Conservation (phyloP, 2,888 invertebrate genomes). For the Orchesellides sinensis region DNA sequence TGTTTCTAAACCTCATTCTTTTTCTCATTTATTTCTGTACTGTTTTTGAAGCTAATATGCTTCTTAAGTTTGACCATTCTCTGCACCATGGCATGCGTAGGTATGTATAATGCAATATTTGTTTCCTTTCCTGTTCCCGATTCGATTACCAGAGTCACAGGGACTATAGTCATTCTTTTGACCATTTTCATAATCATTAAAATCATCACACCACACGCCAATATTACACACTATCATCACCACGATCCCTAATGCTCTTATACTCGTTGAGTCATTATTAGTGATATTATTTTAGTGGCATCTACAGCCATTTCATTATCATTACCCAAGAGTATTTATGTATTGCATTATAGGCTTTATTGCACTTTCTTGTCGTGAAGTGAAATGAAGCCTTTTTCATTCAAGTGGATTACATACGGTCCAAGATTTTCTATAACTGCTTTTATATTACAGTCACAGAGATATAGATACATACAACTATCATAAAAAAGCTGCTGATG, state of each 20-base stretch:
- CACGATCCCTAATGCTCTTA: neutral
- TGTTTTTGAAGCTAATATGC: no score
- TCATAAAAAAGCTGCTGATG: no score
- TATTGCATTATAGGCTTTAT: neutral
- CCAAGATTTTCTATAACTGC: no score
- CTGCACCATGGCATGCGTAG: no score
- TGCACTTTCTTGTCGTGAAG: neutral
- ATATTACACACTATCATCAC: neutral
- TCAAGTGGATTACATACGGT: conserved; percentile 31
- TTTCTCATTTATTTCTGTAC: no score
- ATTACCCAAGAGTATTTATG: conserved; percentile 9
- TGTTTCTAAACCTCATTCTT: no score
- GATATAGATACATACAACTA: no score
- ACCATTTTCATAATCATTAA: conserved; percentile 33
- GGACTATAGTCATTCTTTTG: neutral
- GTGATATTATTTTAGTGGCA: conserved; percentile 30
- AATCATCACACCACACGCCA: conserved; percentile 22
- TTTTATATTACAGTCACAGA: no score
- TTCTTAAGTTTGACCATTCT: no score
- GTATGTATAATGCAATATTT: no score
- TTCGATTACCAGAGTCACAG: no score
- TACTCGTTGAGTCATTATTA: conserved; percentile 14
- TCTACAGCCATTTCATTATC: conserved; percentile 20
- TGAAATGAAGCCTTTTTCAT: conserved; percentile 21
- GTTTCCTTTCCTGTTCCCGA: no score